A percentile compares a stretch with the other conserved stretches of the same genome.
Conservation (phyloP, 1,140 invertebrate species). For the Lutraria rhynchaena region DNA sequence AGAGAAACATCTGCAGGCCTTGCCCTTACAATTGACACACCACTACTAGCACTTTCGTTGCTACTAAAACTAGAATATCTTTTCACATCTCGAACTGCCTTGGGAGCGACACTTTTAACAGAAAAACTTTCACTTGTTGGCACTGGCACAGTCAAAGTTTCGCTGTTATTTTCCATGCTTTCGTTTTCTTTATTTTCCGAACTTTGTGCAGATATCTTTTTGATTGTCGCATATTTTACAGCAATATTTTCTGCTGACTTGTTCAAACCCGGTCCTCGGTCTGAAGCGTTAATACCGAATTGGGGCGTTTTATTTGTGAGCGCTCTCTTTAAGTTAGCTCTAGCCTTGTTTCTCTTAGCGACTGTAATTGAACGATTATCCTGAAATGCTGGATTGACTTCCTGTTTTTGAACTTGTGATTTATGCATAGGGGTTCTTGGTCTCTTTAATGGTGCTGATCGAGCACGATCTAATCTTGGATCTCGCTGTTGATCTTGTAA, state of each 20-base stretch:
- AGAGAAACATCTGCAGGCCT: conserved; percentile 64
- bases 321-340: conserved; percentile 66
- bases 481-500: neutral
- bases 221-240: conserved; percentile 69
- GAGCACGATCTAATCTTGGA: conserved; percentile 34
- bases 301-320: conserved; percentile 56
- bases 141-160: conserved; percentile 27
- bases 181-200: conserved; percentile 38
- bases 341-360: conserved; percentile 66
- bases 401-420: conserved; percentile 39
- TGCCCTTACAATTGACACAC: conserved; percentile 43
- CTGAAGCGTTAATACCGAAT: conserved; percentile 28
- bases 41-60: conserved; percentile 69
- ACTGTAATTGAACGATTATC: conserved; percentile 25
- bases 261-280: neutral
- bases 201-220: conserved; percentile 49
- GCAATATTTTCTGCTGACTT: conserved; percentile 44
- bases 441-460: conserved; percentile 47
- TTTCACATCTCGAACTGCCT: conserved; percentile 29
- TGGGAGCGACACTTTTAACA: conserved; percentile 8
- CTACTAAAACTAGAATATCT: conserved; percentile 72
- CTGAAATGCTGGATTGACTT: conserved; percentile 44
- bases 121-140: conserved; percentile 47
- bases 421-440: conserved; percentile 53
- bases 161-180: conserved; percentile 8